Percentiles rank a stretch among this genome's conserved stretches.
These are phyloP conservation scores for Cyanoderma ruficeps DNA, from an alignment of 2,113 vertebrate species.

Conservation along the genomic window DNA sequence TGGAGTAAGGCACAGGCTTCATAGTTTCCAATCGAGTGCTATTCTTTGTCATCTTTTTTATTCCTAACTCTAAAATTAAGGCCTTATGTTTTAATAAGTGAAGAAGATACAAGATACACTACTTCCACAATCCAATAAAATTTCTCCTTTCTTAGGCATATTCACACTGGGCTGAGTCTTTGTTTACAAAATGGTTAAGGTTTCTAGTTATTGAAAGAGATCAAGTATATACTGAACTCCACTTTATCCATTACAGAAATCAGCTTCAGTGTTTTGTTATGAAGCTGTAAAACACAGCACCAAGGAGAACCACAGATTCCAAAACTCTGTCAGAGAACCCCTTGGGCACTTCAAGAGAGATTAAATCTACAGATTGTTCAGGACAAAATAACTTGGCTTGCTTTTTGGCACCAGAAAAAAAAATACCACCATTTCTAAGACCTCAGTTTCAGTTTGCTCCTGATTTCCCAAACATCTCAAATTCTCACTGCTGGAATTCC, in stretches of 20 bases:
- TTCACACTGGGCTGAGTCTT: conserved; percentile 4
- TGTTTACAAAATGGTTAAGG: conserved; percentile 49
- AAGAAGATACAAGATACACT: conserved; percentile 58
- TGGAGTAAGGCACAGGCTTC: neutral
- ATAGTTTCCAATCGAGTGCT: conserved; percentile 16
- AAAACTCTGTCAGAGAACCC: conserved; percentile 61
- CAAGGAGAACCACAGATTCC: conserved; percentile 41
- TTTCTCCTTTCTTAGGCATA: neutral
- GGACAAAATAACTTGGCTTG: conserved; percentile 53
- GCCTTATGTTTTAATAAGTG: conserved; percentile 44
- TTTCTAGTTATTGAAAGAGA: conserved; percentile 42
- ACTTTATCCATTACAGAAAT: conserved; percentile 18
- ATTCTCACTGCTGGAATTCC: conserved; percentile 57
- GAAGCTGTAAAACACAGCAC: conserved; percentile 56
- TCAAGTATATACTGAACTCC: conserved; percentile 32
- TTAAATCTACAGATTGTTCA: conserved; percentile 65
- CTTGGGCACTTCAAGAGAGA: conserved; percentile 52
- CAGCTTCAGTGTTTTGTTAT: conserved; percentile 29
- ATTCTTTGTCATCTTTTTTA: conserved; percentile 30
- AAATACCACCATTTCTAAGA: conserved; percentile 50
- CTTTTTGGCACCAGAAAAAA: conserved; percentile 43
- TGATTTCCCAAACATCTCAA: conserved; percentile 67
- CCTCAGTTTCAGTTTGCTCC: conserved; percentile 60
- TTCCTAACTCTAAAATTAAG: conserved; percentile 45
- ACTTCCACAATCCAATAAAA: conserved; percentile 13